Conservation (phyloP, 2,797 vertebrate species). For the Eulemur coronatus region DNA sequence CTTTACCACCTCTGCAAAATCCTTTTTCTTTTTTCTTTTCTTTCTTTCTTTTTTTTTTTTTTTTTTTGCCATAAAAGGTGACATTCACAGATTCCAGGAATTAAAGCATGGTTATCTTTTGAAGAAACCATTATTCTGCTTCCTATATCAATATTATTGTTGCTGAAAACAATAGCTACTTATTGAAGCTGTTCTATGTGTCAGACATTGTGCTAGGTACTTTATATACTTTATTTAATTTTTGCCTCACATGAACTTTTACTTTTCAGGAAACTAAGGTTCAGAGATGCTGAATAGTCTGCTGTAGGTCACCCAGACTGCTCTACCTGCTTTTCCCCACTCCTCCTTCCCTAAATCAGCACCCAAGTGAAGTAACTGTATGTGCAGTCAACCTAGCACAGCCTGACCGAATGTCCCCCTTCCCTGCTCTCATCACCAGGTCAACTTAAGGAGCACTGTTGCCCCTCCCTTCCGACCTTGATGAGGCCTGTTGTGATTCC, state of each 20-base stretch:
- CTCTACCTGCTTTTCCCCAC: background rate
- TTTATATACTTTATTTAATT: background rate
- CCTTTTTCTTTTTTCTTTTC: background rate
- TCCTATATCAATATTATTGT: background rate
- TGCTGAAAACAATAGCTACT: background rate
- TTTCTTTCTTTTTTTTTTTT: background rate
- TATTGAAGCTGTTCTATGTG: background rate
- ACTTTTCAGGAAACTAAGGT: background rate
- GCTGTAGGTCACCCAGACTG: background rate
- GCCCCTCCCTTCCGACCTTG: background rate
- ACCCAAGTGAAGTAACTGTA: background rate
- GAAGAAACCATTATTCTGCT: background rate
- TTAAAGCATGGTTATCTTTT: background rate
- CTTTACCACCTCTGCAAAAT: background rate
- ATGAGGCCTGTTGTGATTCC: background rate
- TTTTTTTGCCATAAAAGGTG: background rate
- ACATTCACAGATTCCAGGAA: background rate
- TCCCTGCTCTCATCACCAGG: background rate
- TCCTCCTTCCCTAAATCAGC: background rate
- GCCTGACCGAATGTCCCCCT: background rate
- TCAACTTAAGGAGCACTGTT: background rate
- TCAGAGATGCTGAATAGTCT: background rate
- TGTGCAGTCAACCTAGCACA: background rate
- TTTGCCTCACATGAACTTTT: background rate
- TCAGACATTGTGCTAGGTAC: background rate